phyloP scores from a whole-genome alignment of 2,797 vertebrate genomes.

The Mionectes olivaceus region DNA sequence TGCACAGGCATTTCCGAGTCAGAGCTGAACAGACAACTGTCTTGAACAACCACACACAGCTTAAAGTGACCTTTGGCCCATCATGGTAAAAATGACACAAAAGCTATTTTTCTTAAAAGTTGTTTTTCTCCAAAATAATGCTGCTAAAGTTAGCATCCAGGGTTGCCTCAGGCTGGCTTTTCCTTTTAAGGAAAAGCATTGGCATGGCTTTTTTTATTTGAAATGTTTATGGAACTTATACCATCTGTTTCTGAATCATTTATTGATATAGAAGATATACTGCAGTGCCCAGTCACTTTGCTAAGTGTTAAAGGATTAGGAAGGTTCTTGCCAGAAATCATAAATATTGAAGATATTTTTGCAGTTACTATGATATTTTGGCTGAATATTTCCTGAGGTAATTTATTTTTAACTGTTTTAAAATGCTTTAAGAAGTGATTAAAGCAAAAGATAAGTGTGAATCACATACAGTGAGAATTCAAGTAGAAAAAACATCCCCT shows the following conservation, averaged over 20 bases:
- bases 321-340: conserved; percentile 19
- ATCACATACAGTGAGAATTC: background rate
- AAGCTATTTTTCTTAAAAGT: background rate
- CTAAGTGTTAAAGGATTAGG: background rate
- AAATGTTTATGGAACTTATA: conserved; percentile 38
- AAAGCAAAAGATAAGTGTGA: background rate
- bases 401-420: conserved; percentile 31
- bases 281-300: background rate
- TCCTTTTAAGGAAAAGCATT: background rate
- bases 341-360: conserved; percentile 32
- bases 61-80: background rate
- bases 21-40: background rate
- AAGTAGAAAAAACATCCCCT: background rate
- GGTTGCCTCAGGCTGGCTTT: background rate
- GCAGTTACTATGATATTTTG: background rate
- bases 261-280: background rate
- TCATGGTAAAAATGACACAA: background rate
- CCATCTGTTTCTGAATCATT: conserved; percentile 53
- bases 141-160: background rate
- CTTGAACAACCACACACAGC: background rate
- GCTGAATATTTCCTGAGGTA: background rate
- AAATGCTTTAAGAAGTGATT: background rate
- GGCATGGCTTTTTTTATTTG: background rate
- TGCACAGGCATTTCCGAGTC: background rate
- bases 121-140: conserved; percentile 10